Evolutionary conservation across 2,113 vertebrate species (phyloP).

Genomic region (Mastomys natalensis): DNA sequence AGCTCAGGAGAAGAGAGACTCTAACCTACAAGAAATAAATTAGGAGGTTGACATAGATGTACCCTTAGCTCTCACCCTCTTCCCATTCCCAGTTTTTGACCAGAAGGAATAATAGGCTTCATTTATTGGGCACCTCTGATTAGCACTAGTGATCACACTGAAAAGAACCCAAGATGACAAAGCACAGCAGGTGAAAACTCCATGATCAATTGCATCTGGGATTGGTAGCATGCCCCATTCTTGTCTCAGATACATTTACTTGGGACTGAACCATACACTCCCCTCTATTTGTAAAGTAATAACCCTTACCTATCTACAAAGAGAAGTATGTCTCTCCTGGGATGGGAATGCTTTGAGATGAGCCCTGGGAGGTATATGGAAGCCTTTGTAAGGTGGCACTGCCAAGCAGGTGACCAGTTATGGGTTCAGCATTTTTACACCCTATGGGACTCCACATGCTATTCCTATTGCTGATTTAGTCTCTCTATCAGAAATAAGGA

Average conservation of each 20-base stretch:
- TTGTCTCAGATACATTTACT: not conserved
- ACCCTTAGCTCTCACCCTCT: not conserved
- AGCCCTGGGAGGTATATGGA: not conserved
- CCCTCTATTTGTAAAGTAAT: not conserved
- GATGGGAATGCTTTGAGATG: not conserved
- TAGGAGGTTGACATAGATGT: not conserved
- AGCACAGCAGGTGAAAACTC: not conserved
- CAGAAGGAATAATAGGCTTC: not conserved
- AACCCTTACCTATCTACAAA: not conserved
- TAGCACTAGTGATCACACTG: not conserved
- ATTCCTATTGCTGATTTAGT: not conserved
- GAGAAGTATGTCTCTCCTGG: not conserved
- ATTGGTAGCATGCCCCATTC: not conserved
- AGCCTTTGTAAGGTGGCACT: not conserved
- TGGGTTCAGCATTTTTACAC: not conserved
- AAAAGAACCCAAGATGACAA: not conserved
- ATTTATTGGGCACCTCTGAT: not conserved
- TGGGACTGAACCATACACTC: not conserved
- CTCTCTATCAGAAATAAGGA: not conserved
- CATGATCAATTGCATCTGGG: not conserved
- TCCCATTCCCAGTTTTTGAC: not conserved
- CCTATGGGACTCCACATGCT: too few relatives aligned
- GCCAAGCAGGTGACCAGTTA: not conserved
- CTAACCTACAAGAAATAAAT: not conserved
- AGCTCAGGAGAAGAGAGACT: not conserved